These are phyloP conservation scores for Spizaetus ornatus DNA, from an alignment of 2,113 vertebrate species.

Conservation along the genomic window DNA sequence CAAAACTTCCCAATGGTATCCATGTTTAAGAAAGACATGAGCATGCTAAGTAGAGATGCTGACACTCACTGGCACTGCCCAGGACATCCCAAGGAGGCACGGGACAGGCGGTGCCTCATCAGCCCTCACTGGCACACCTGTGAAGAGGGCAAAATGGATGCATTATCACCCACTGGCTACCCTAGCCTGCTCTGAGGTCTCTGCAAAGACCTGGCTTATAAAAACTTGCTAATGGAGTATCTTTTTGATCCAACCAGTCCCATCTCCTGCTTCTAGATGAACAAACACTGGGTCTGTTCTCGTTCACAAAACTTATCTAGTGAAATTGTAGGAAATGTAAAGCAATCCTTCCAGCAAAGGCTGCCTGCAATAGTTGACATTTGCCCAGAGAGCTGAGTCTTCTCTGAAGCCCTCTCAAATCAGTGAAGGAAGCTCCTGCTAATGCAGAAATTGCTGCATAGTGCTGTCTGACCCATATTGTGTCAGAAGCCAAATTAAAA, in stretches of 20 bases:
- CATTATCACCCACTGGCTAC: background rate
- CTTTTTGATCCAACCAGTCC: background rate
- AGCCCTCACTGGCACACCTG: background rate
- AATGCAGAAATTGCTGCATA: background rate
- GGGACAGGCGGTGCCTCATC: background rate
- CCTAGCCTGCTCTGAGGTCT: background rate
- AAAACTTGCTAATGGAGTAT: background rate
- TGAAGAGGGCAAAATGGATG: background rate
- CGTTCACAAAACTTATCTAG: background rate
- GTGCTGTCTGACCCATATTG: background rate
- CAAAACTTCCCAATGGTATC: background rate
- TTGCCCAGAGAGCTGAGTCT: background rate
- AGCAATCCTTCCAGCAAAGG: background rate
- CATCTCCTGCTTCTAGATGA: background rate
- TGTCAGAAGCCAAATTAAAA: background rate
- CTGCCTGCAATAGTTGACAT: background rate
- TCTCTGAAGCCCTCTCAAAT: background rate
- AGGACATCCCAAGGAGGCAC: background rate
- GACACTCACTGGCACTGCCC: too few species aligned
- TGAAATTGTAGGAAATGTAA: background rate
- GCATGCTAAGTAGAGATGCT: background rate
- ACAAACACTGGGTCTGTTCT: background rate
- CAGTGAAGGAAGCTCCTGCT: background rate
- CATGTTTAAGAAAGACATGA: background rate
- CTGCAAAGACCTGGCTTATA: background rate